These are phyloP conservation scores for Muricea muricata DNA, from an alignment of 92 coral and sea anemone species.

Conservation along the genomic window DNA sequence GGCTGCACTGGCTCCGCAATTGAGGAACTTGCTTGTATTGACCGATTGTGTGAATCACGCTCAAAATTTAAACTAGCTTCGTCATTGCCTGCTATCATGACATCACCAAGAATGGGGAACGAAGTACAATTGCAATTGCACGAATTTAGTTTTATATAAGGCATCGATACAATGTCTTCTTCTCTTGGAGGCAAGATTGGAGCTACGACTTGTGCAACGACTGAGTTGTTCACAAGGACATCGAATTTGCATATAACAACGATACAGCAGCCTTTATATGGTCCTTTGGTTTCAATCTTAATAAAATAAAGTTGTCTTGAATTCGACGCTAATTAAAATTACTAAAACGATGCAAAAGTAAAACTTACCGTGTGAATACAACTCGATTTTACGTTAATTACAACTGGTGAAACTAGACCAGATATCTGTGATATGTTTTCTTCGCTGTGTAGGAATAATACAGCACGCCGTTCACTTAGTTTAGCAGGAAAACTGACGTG, in stretches of 20 bases:
- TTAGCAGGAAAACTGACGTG: not conserved
- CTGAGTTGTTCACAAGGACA: not conserved
- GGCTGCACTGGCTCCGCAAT: not conserved
- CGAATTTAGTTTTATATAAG: not conserved
- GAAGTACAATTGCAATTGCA: not conserved
- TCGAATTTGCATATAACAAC: not conserved
- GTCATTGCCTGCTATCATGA: not conserved
- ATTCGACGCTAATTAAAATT: too few relatives aligned
- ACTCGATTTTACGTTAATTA: not conserved
- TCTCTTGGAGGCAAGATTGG: not conserved
- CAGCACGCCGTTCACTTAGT: not conserved
- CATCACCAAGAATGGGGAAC: not conserved
- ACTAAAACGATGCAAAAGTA: not conserved
- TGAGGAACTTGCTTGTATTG: too few relatives aligned
- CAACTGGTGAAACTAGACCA: not conserved
- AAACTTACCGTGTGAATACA: not conserved
- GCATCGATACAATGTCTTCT: not conserved
- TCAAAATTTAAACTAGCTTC: too few relatives aligned
- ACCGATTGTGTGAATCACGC: too few relatives aligned
- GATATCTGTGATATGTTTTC: not conserved
- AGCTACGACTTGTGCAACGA: not conserved
- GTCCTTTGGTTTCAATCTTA: conserved; percentile 8
- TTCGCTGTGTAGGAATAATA: conserved; percentile 7
- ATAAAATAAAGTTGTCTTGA: not conserved
- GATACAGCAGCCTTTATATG: not conserved